These are phyloP conservation scores for Falco columbarius DNA, from an alignment of 2,797 vertebrate species.

Conservation along the genomic window DNA sequence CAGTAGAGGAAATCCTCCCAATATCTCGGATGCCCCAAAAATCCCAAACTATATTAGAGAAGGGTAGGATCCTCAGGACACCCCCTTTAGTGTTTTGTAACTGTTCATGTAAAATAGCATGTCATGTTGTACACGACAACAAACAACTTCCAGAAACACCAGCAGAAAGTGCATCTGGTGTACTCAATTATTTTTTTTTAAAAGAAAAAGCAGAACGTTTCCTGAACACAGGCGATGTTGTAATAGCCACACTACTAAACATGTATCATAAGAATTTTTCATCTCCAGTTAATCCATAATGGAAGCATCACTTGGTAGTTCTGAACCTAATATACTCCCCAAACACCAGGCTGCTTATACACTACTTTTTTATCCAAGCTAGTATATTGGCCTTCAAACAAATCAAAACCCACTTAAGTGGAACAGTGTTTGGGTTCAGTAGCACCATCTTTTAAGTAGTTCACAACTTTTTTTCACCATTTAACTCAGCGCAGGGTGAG, in stretches of 20 bases:
- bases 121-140: background rate
- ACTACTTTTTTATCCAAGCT: background rate
- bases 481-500: background rate
- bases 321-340: background rate
- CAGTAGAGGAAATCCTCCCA: background rate
- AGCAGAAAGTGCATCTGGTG: background rate
- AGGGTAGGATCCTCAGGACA: background rate
- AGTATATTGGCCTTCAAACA: background rate
- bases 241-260: background rate
- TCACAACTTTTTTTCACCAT: background rate
- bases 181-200: background rate
- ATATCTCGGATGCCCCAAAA: background rate
- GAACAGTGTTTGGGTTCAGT: background rate
- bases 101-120: background rate
- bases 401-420: background rate
- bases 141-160: background rate
- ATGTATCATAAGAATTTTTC: background rate
- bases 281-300: background rate
- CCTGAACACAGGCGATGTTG: background rate
- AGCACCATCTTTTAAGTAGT: background rate
- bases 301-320: background rate
- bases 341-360: background rate
- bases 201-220: background rate
- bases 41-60: background rate
- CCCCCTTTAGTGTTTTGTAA: background rate